Conservation (phyloP, 35 echinoderm and acorn worm species). For the Lytechinus variegatus region DNA sequence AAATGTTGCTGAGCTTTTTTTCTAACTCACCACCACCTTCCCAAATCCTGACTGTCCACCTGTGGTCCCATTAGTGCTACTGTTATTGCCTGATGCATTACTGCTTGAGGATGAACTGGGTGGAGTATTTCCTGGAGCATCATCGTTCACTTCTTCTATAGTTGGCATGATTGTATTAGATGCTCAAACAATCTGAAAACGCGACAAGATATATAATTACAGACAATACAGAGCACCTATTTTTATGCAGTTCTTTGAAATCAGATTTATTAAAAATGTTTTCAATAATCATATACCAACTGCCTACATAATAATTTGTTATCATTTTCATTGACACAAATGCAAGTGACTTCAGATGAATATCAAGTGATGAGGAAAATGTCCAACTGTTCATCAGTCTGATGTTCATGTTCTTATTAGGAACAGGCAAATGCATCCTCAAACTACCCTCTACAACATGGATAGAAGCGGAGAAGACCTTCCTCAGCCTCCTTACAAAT, state of each 20-base stretch:
- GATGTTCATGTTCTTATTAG: no score
- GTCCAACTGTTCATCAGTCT: no score
- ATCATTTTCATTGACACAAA: no score
- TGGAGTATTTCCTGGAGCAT: not conserved
- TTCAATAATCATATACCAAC: not conserved
- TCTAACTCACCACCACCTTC: not conserved
- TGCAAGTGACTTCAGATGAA: no score
- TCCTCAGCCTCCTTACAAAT: no score
- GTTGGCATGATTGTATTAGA: conserved; percentile 27
- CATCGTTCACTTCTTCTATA: conserved; percentile 47
- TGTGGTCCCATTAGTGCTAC: not conserved
- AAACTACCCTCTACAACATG: no score
- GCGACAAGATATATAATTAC: not conserved
- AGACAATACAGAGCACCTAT: not conserved
- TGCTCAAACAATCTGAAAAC: not conserved
- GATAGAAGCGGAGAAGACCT: no score
- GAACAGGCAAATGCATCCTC: no score
- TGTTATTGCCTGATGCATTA: not conserved
- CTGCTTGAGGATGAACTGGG: not conserved
- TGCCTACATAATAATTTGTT: no score
- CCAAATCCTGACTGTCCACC: not conserved
- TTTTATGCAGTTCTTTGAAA: no score
- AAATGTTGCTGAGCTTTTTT: not conserved
- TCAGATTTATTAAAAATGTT: no score
- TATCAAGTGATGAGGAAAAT: no score